These are phyloP conservation scores for Heteronetta atricapilla DNA, from an alignment of 2,113 vertebrate genomes.

Conservation along the genomic window DNA sequence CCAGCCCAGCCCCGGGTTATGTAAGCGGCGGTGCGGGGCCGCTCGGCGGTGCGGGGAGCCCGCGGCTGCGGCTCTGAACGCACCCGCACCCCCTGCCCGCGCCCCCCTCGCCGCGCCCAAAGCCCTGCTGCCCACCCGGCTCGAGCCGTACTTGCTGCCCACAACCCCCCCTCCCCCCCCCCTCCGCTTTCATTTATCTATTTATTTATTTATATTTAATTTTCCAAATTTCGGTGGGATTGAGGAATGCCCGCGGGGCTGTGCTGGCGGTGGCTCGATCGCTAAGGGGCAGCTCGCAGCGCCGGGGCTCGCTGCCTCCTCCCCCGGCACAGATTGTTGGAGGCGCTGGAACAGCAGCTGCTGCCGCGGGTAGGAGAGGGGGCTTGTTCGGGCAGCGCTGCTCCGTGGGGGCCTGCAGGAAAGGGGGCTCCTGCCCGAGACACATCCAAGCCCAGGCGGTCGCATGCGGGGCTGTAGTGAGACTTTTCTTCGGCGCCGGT, in stretches of 20 bases:
- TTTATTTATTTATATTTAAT: background rate
- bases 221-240: background rate
- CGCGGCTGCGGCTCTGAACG: background rate
- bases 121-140: background rate
- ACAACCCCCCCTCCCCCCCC: too few relatives aligned
- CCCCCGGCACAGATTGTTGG: background rate
- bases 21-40: background rate
- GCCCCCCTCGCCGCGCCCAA: accelerated
- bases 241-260: background rate
- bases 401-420: background rate
- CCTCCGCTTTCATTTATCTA: accelerated
- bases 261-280: background rate
- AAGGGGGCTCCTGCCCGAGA: background rate
- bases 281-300: background rate
- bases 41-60: background rate
- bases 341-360: background rate
- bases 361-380: background rate
- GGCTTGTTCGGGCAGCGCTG: background rate
- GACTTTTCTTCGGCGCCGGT: background rate
- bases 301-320: background rate
- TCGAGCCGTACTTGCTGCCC: accelerated
- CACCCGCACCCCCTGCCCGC: background rate
- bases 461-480: background rate
- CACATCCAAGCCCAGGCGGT: too few relatives aligned
- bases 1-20: background rate